A percentile compares a stretch with the other conserved stretches of the same genome.
Evolutionary conservation across 2,113 vertebrate genomes (phyloP).

Genomic region (Periophthalmus modestus): DNA sequence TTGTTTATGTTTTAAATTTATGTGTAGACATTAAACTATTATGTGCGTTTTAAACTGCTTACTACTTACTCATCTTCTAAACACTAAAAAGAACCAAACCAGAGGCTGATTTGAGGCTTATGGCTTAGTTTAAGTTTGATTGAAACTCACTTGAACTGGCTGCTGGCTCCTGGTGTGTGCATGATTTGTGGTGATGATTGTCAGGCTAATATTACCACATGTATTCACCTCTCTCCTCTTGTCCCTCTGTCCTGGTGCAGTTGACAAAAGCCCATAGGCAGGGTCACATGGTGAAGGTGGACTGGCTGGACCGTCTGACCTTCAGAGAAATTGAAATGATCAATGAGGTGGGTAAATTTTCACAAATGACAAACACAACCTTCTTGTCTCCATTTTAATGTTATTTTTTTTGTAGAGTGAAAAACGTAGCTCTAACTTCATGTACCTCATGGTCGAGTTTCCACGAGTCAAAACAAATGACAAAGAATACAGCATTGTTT

Average conservation of each 20-base stretch:
- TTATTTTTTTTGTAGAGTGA: conserved; percentile 83
- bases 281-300: conserved; percentile 99
- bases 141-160: conserved; percentile 35
- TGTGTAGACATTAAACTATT: neutral
- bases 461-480: conserved; percentile 92
- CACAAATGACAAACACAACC: no score
- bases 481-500: conserved; percentile 95
- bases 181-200: conserved; percentile 47
- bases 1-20: neutral
- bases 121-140: conserved; percentile 44
- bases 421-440: conserved; percentile 98
- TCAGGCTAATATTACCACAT: neutral
- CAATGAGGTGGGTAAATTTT: conserved; percentile 86
- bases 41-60: conserved; percentile 7
- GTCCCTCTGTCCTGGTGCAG: conserved; percentile 66
- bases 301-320: conserved; percentile 96
- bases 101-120: conserved; percentile 29
- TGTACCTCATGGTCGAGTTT: conserved; percentile 99
- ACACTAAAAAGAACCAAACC: conserved; percentile 32
- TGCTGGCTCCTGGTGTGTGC: conserved; percentile 51
- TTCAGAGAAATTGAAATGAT: conserved; percentile 99
- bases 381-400: neutral
- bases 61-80: conserved; percentile 32
- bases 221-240: neutral
- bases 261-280: conserved; percentile 98